Evolutionary conservation across 2,888 invertebrate genomes (phyloP).

Genomic region (Amblyjoppa proteus): DNA sequence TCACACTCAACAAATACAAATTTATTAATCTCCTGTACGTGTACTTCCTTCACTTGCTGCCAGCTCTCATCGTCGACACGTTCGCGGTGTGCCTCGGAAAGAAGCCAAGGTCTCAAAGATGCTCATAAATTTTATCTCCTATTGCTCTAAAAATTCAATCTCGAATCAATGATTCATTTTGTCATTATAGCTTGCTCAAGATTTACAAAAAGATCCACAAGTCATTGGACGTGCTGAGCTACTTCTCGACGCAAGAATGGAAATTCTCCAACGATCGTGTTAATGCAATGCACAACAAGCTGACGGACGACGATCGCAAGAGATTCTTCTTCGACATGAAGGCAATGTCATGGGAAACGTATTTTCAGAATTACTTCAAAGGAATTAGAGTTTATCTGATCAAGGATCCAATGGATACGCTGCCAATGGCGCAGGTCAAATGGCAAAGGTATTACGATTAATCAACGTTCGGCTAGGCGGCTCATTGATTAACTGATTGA

Average conservation of each 20-base stretch:
- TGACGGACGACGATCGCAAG: conserved; percentile 87
- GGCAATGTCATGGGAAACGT: conserved; percentile 91
- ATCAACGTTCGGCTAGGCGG: neutral
- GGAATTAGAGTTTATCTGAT: conserved; percentile 92
- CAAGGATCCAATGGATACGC: conserved; percentile 92
- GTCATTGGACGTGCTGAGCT: conserved; percentile 90
- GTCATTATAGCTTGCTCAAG: conserved; percentile 88
- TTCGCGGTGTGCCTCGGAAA: conserved; percentile 87
- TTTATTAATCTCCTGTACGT: conserved; percentile 87
- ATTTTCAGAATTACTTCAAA: conserved; percentile 89
- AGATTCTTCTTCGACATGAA: conserved; percentile 91
- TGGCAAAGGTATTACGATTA: conserved; percentile 86
- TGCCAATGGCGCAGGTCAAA: conserved; percentile 87
- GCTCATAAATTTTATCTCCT: neutral
- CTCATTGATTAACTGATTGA: neutral
- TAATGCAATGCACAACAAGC: conserved; percentile 86
- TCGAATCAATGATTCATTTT: conserved; percentile 14
- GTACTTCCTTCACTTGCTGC: conserved; percentile 88
- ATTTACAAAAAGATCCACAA: conserved; percentile 92
- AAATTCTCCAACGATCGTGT: conserved; percentile 89
- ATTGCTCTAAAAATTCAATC: neutral
- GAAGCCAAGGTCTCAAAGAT: conserved; percentile 87
- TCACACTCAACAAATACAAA: conserved; percentile 88
- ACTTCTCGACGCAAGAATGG: conserved; percentile 94
- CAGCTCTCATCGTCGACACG: conserved; percentile 88